Percentiles rank a stretch among this genome's conserved stretches.
phyloP scores from a whole-genome alignment of 2,797 vertebrate species.

The Propithecus perrieri region DNA sequence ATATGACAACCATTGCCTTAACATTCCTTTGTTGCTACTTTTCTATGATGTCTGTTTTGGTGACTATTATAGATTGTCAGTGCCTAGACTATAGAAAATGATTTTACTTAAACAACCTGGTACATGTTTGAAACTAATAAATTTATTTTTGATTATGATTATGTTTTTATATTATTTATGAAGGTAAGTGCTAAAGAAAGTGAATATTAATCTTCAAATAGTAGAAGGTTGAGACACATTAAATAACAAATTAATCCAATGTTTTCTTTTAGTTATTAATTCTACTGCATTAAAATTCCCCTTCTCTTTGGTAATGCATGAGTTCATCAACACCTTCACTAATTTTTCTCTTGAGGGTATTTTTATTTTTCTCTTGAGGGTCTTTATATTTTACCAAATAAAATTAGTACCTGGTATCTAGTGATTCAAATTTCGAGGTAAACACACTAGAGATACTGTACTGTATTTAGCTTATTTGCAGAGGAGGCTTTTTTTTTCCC shows the following conservation, averaged over 20 bases:
- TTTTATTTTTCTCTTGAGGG: slow-evolving; percentile 30
- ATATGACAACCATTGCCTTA: neutral
- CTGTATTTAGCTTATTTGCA: slow-evolving; percentile 14
- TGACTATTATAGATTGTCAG: neutral
- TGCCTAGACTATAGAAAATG: neutral
- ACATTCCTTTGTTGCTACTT: neutral
- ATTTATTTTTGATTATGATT: slow-evolving; percentile 46
- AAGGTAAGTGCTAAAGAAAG: neutral
- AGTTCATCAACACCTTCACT: neutral
- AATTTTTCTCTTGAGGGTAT: slow-evolving; percentile 33
- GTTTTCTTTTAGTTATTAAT: slow-evolving; percentile 29
- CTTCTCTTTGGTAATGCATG: neutral
- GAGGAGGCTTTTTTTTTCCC: neutral
- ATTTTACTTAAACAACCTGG: neutral
- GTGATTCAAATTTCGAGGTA: neutral
- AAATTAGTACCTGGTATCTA: fast-evolving
- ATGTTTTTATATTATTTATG: neutral
- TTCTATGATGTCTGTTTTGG: neutral
- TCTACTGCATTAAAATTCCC: neutral
- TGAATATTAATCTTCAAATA: slow-evolving; percentile 18
- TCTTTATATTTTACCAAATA: slow-evolving; percentile 29
- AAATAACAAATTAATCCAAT: slow-evolving; percentile 13
- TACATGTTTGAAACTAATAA: neutral
- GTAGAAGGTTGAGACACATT: neutral
- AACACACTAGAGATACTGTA: neutral